Conservation (phyloP, 2,113 vertebrate species). For the Python bivittatus region DNA sequence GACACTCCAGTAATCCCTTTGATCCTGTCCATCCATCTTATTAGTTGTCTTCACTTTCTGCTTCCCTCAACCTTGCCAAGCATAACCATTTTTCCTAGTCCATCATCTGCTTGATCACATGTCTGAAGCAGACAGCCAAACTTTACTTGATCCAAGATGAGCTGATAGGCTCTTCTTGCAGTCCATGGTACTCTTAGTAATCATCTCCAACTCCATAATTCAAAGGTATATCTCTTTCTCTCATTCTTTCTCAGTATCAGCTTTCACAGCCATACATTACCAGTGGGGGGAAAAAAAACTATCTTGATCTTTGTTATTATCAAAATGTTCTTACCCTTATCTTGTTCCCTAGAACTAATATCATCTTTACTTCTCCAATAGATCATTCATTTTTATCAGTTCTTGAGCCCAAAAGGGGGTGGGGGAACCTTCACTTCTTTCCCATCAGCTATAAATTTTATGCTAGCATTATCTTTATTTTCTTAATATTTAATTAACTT, state of each 20-base stretch:
- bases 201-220: neutral
- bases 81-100: neutral
- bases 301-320: neutral
- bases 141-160: neutral
- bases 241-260: neutral
- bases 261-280: neutral
- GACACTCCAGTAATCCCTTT: neutral
- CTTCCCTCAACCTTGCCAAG: neutral
- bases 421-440: neutral
- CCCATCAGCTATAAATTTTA: neutral
- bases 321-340: neutral
- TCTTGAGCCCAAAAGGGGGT: neutral
- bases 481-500: neutral
- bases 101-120: neutral
- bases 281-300: neutral
- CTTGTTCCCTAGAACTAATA: neutral
- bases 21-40: neutral
- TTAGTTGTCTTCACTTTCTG: neutral
- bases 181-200: neutral
- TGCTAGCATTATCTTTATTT: neutral
- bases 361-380: neutral
- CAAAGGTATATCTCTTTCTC: neutral
- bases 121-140: neutral
- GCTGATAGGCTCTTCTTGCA: too few species aligned
- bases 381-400: neutral